phyloP scores from a whole-genome alignment of 2,113 vertebrate genomes.

The Tichodroma muraria region DNA sequence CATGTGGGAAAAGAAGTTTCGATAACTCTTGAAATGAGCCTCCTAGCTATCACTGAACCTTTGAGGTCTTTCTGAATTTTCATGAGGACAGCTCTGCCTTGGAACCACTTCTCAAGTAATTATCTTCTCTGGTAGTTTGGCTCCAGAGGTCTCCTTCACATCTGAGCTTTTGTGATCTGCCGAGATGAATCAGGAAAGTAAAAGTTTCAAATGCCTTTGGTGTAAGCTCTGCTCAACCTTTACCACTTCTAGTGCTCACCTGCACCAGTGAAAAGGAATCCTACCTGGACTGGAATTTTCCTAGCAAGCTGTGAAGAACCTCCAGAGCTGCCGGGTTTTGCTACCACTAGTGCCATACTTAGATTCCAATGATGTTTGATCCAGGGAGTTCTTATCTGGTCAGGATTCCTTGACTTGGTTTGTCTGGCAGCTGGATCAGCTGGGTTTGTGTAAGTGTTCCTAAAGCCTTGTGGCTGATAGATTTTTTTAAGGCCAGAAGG shows the following conservation, averaged over 20 bases:
- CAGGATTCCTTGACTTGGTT: not conserved
- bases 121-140: not conserved
- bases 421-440: not conserved
- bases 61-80: not conserved
- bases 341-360: not conserved
- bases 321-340: not conserved
- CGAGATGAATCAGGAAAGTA: not conserved
- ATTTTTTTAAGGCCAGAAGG: not conserved
- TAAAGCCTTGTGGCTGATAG: not conserved
- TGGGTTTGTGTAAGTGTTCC: not conserved
- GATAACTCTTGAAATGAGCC: not conserved
- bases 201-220: not conserved
- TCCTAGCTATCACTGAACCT: not conserved
- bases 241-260: not conserved
- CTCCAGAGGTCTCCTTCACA: not conserved
- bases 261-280: not conserved
- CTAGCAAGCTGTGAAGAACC: not conserved
- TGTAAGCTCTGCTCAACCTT: not conserved
- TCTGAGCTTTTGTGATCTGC: not conserved
- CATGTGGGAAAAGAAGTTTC: not conserved
- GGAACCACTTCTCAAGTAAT: not conserved
- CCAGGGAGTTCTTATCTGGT: not conserved
- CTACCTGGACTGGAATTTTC: not conserved
- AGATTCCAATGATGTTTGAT: accelerated
- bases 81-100: not conserved